Evolutionary conservation across 2,113 vertebrate genomes (phyloP).

Genomic region (Rutilus rutilus): DNA sequence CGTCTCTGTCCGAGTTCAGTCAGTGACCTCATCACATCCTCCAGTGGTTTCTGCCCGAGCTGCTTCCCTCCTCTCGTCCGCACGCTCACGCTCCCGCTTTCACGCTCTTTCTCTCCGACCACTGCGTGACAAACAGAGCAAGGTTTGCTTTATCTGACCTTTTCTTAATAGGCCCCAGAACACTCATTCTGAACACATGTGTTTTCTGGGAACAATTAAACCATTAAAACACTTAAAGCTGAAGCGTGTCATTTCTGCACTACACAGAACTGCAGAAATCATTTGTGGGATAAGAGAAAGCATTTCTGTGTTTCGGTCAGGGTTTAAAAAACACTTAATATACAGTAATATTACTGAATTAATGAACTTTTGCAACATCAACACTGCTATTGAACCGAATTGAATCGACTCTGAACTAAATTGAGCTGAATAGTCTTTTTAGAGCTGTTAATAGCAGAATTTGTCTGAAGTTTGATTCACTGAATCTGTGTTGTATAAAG

Average conservation of each 20-base stretch:
- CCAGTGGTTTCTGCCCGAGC: constrained; percentile 72
- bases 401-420: no score
- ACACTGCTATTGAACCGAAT: no score
- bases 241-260: neutral
- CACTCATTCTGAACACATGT: neutral
- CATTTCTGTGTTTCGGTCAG: neutral
- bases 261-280: neutral
- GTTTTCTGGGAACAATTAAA: neutral
- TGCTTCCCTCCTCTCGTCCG: constrained; percentile 77
- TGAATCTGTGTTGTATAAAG: no score
- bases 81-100: constrained; percentile 76
- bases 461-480: no score
- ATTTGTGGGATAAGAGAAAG: neutral
- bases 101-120: constrained; percentile 82
- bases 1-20: constrained; percentile 72
- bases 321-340: no score
- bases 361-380: no score
- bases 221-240: neutral
- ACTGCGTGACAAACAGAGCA: constrained; percentile 65
- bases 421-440: no score
- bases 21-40: constrained; percentile 76
- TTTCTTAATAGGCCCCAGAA: neutral
- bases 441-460: no score
- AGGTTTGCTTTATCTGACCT: neutral
- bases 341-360: no score